Evolutionary conservation across 1,140 invertebrate genomes (phyloP).

Genomic region (Drosophila insularis): DNA sequence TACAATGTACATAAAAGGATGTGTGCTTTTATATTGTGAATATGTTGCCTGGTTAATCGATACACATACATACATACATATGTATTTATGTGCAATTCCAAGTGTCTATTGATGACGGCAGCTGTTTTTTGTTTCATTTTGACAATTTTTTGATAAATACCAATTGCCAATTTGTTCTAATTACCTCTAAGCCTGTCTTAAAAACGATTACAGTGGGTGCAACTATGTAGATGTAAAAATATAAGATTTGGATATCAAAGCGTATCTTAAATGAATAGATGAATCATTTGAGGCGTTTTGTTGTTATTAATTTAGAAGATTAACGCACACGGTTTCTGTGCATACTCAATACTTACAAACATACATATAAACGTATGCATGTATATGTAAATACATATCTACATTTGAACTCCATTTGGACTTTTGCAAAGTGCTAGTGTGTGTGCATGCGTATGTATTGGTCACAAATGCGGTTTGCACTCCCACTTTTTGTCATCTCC

Average conservation of each 20-base stretch:
- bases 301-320: conserved; percentile 9
- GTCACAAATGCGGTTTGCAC: conserved; percentile 27
- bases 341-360: neutral
- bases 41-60: conserved; percentile 33
- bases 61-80: conserved; percentile 19
- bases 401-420: conserved; percentile 1
- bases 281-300: neutral
- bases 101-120: conserved; percentile 63
- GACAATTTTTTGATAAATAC: neutral
- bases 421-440: neutral
- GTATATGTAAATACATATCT: neutral
- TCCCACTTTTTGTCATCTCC: conserved; percentile 14
- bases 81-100: conserved; percentile 24
- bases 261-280: neutral
- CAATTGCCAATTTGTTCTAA: conserved; percentile 1
- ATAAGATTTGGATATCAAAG: neutral
- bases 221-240: neutral
- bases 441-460: conserved; percentile 23
- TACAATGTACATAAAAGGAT: conserved; percentile 23
- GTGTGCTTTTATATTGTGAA: conserved; percentile 23
- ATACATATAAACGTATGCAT: neutral
- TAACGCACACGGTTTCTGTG: neutral
- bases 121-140: conserved; percentile 60
- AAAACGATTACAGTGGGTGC: neutral
- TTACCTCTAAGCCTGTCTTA: conserved; percentile 12